A percentile compares a stretch with the other conserved stretches of the same genome.
Conservation (phyloP, 2,797 vertebrate species). For the Gouania willdenowi region DNA sequence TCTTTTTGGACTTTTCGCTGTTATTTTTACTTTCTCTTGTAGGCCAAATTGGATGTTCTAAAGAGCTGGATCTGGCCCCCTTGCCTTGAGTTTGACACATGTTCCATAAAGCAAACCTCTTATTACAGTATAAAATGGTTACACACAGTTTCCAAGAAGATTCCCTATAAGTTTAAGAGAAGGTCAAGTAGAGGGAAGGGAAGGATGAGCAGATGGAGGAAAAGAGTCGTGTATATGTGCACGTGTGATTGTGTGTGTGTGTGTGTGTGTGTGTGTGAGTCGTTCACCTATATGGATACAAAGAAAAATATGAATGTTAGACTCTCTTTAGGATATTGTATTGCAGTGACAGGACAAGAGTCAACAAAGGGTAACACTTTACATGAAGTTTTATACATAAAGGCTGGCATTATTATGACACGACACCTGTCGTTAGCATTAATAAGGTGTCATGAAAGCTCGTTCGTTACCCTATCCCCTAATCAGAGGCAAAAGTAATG, state of each 20-base stretch:
- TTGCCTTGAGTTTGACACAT: too few relatives aligned
- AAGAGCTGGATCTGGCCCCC: too few relatives aligned
- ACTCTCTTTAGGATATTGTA: constrained; percentile 10
- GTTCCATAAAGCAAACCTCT: neutral
- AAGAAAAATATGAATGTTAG: constrained; percentile 43
- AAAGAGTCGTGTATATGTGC: constrained; percentile 3
- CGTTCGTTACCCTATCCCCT: too few relatives aligned
- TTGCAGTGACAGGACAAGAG: constrained; percentile 1
- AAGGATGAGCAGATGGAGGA: constrained; percentile 21
- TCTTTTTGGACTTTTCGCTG: too few relatives aligned
- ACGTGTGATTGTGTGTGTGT: constrained; percentile 38
- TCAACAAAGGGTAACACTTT: too few relatives aligned
- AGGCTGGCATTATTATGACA: too few relatives aligned
- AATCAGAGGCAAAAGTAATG: too few relatives aligned
- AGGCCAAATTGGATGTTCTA: too few relatives aligned
- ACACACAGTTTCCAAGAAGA: constrained; percentile 2
- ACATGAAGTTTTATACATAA: too few relatives aligned
- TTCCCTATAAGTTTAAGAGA: constrained; percentile 35
- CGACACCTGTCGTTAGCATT: too few relatives aligned
- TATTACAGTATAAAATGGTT: neutral
- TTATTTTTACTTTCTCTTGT: too few relatives aligned
- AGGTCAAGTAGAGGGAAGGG: constrained; percentile 23
- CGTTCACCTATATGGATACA: constrained; percentile 74
- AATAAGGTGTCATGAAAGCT: too few relatives aligned
- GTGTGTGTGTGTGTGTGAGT: constrained; percentile 37